Base-by-base conservation (phyloP, 92 coral and sea anemone species). In the Zoanthus sociatus region DNA sequence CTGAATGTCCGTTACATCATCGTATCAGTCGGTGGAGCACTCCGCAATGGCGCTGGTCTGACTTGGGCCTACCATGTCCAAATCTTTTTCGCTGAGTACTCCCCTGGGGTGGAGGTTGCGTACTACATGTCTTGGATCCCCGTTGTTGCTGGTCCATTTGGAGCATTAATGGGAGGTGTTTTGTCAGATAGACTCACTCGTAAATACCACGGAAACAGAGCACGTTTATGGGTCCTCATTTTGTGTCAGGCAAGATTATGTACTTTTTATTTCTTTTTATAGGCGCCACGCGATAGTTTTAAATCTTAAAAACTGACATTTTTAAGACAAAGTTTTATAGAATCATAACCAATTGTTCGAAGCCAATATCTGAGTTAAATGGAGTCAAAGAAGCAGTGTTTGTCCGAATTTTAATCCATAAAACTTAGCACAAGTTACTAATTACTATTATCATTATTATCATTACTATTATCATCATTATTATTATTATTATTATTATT, bases 111-210 rank as follows among this genome's bases (percentile, higher is more conserved):
- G 12, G 56, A 79, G 42, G 64, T 73, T n/a, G 73, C 33, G 12
- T 79, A 79, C 73, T 79, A 79, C 68, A 64, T 79, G 84, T 79
- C 84, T n/a, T 79, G 84, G 84, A 79, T 79, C 44, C 84, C 84
- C 14, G 55, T 64, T 14, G 84, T 79, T 32, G 84, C 26, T 9
- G 84, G 84, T 5, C 30, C 60, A 50, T 9, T 61, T 13, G 84
- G 84, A 8, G 58, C 74, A 64, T 6, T 63, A 44, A 60, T 79
- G 63, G 84, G 84, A 64, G 84, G 84, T 69, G 44, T 79, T 55
- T 42, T 64, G 44, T 79, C 84, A 20, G 84, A 79, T 47, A 79
- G 64, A 55, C 84, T 79, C 20, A 50, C 55, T 50, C 63, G 73
- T 20, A 63, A 79, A 48, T 37, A 64, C 60, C 84, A 18, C 1